Conservation (phyloP, 2,888 invertebrate genomes). For the Apamea anceps region DNA sequence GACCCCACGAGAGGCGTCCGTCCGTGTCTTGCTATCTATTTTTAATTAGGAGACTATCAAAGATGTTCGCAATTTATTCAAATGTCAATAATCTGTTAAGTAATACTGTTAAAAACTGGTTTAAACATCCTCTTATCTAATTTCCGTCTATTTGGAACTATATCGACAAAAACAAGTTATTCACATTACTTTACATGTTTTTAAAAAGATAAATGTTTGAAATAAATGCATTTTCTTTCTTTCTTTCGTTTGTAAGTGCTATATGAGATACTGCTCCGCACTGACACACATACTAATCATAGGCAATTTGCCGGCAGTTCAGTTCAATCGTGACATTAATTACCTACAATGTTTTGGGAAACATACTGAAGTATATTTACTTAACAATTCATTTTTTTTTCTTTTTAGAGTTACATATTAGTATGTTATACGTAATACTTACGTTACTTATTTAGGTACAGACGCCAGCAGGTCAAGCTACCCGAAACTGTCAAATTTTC, state of each 20-base stretch:
- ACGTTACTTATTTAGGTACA: too few relatives aligned
- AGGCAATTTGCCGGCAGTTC: neutral
- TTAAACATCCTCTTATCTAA: constrained; percentile 27
- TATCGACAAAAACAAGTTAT: constrained; percentile 23
- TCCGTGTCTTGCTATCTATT: constrained; percentile 19
- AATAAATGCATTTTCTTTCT: too few relatives aligned
- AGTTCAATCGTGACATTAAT: neutral
- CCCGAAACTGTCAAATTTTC: too few relatives aligned
- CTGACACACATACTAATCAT: neutral
- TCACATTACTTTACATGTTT: neutral
- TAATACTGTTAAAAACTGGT: constrained; percentile 43
- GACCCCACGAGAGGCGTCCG: constrained; percentile 44
- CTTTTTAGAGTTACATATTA: neutral
- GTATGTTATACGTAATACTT: neutral
- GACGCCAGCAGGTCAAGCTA: too few relatives aligned
- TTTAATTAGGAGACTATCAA: constrained; percentile 41
- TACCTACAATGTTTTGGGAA: neutral
- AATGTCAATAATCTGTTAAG: constrained; percentile 30
- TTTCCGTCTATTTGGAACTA: constrained; percentile 11
- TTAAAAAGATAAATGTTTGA: neutral
- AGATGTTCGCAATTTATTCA: constrained; percentile 42
- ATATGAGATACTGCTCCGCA: neutral
- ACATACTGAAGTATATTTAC: neutral
- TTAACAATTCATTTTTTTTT: neutral
- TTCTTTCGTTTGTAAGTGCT: neutral